Conservation (phyloP, 2,113 vertebrate genomes). For the Heliornis fulica region DNA sequence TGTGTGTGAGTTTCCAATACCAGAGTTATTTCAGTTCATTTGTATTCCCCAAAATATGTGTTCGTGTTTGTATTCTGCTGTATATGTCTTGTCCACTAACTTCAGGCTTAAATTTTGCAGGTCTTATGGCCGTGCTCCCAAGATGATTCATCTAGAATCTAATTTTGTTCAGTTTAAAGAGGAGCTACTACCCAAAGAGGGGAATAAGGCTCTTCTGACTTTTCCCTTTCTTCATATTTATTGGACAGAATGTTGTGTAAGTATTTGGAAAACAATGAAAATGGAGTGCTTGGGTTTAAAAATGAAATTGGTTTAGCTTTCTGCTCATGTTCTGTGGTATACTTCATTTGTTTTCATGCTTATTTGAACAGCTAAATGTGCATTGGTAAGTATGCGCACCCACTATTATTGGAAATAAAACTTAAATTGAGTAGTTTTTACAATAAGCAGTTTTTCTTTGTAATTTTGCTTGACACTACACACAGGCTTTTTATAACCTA, state of each 20-base stretch:
- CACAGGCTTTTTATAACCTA: not conserved
- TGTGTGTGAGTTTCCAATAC: not conserved
- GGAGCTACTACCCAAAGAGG: conserved; percentile 95
- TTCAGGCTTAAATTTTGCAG: conserved; percentile 65
- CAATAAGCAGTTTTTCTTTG: not conserved
- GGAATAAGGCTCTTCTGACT: conserved; percentile 95
- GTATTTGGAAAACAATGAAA: conserved; percentile 50
- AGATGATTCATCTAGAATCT: conserved; percentile 99
- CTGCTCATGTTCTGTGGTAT: not conserved
- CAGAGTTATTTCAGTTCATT: not conserved
- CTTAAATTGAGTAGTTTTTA: not conserved
- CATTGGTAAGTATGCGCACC: not conserved
- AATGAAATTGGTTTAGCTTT: not conserved
- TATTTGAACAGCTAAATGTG: not conserved
- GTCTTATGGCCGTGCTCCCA: conserved; percentile 95
- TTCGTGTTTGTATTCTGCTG: not conserved
- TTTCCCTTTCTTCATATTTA: conserved; percentile 98
- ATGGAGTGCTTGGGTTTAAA: not conserved
- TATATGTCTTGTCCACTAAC: not conserved
- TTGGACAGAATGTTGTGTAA: conserved; percentile 99
- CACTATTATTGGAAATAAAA: not conserved
- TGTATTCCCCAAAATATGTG: not conserved
- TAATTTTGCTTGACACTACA: not conserved
- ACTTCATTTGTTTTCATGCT: not conserved
- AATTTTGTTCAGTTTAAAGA: conserved; percentile 99